phyloP scores from a whole-genome alignment of 2,113 vertebrate genomes.

The Sardina pilchardus region DNA sequence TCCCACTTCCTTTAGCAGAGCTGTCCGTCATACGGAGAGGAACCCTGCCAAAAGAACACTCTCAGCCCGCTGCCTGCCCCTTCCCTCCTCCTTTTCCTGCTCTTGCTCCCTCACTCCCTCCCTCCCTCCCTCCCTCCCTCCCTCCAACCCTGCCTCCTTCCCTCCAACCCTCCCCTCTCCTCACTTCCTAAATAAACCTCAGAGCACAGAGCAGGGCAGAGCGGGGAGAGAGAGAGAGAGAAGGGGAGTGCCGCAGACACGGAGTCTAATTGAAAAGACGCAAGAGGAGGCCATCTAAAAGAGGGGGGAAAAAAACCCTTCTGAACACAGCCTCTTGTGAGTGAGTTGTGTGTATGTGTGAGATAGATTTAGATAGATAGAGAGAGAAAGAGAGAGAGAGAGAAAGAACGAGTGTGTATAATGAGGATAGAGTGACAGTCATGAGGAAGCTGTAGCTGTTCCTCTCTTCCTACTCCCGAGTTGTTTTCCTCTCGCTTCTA shows the following conservation, averaged over 20 bases:
- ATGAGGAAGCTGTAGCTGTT: not conserved
- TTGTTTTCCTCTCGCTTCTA: not conserved
- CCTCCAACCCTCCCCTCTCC: slow-evolving; percentile 61
- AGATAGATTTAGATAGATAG: not conserved
- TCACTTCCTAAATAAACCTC: slow-evolving; percentile 75
- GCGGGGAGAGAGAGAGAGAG: not conserved
- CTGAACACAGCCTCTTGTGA: slow-evolving; percentile 31
- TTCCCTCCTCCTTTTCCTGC: slow-evolving; percentile 51
- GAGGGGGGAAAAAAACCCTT: slow-evolving; percentile 44
- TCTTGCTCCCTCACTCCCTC: slow-evolving; percentile 34
- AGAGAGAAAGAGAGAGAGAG: not conserved
- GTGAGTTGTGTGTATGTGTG: not conserved
- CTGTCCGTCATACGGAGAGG: slow-evolving; percentile 59
- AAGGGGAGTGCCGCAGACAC: slow-evolving; percentile 60
- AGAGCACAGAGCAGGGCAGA: slow-evolving; percentile 44
- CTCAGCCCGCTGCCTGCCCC: slow-evolving; percentile 17
- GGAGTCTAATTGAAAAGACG: slow-evolving; percentile 58
- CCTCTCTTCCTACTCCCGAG: not conserved
- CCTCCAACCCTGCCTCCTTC: slow-evolving; percentile 65
- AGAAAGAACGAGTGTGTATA: slow-evolving; percentile 16
- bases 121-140: slow-evolving; percentile 54
- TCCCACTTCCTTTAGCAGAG: slow-evolving; percentile 67
- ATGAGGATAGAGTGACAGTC: not conserved
- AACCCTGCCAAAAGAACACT: slow-evolving; percentile 54
- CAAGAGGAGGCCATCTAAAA: slow-evolving; percentile 57